A percentile compares a stretch with the other conserved stretches of the same genome.
These are phyloP conservation scores for Propithecus deckenii DNA, from an alignment of 2,797 vertebrate genomes.

Conservation along the genomic window DNA sequence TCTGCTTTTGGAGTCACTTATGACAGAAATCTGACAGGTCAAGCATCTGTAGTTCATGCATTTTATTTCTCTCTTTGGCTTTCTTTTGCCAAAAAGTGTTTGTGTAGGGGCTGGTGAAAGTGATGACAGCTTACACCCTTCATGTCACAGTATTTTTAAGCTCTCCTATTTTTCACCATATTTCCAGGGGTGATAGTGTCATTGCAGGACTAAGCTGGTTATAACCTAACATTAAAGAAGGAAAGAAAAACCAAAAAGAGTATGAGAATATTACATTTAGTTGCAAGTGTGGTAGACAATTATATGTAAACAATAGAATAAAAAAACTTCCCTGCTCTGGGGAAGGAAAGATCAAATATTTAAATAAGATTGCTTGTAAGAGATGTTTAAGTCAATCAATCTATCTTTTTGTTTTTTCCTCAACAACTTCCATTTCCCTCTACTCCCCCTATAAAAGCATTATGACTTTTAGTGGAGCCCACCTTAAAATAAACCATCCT, in stretches of 20 bases:
- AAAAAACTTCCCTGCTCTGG: background rate
- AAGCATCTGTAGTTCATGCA: background rate
- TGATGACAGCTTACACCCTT: background rate
- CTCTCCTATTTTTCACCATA: background rate
- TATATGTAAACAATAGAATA: background rate
- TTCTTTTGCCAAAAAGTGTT: slow-evolving; percentile 4
- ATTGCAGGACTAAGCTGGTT: background rate
- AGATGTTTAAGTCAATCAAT: background rate
- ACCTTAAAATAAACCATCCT: background rate
- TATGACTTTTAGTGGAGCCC: background rate
- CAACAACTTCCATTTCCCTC: background rate
- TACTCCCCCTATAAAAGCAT: background rate
- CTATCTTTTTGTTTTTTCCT: background rate
- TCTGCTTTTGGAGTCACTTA: slow-evolving; percentile 7
- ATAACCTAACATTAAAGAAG: background rate
- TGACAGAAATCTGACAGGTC: slow-evolving; percentile 28
- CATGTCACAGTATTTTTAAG: background rate
- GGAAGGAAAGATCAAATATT: slow-evolving; percentile 16
- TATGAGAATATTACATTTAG: background rate
- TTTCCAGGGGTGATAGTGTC: background rate
- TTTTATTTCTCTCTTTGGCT: background rate
- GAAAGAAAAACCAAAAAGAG: background rate
- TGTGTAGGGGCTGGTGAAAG: background rate
- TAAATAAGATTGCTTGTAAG: background rate
- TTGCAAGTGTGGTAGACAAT: background rate